phyloP scores from a whole-genome alignment of 2,113 vertebrate species.

The Steatornis caripensis region DNA sequence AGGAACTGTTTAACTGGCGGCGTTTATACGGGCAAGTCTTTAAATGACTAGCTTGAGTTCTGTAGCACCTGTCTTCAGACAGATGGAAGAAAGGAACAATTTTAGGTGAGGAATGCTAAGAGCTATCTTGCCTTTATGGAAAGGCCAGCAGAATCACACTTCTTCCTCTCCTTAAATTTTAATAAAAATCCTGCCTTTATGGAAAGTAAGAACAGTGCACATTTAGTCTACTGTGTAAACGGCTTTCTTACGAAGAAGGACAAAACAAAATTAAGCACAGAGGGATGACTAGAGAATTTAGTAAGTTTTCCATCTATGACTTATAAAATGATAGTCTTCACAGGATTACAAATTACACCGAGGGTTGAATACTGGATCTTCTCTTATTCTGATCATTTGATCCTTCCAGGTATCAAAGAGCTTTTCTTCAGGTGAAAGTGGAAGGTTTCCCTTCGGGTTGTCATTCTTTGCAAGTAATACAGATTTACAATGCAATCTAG shows the following conservation, averaged over 20 bases:
- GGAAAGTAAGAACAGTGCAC: neutral
- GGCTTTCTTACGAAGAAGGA: neutral
- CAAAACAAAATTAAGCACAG: neutral
- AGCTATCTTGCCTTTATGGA: neutral
- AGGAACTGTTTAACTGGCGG: neutral
- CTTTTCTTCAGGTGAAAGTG: neutral
- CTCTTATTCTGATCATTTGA: neutral
- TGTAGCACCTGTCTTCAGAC: neutral
- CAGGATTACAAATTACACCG: neutral
- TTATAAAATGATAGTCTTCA: neutral
- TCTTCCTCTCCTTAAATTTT: neutral
- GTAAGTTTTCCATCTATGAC: neutral
- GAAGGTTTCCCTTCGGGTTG: neutral
- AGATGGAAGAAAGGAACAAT: neutral
- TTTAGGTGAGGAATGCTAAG: neutral
- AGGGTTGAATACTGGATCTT: neutral
- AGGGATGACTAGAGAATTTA: neutral
- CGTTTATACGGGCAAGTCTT: neutral
- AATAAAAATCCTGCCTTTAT: neutral
- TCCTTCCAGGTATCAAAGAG: neutral
- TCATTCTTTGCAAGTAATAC: neutral
- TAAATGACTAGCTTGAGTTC: neutral
- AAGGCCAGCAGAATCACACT: neutral
- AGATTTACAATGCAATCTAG: neutral
- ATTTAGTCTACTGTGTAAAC: neutral